Evolutionary conservation across 2,888 invertebrate genomes (phyloP), one percentile per base, ranked within the genome.

Genomic region (Leucoma salicis): DNA sequence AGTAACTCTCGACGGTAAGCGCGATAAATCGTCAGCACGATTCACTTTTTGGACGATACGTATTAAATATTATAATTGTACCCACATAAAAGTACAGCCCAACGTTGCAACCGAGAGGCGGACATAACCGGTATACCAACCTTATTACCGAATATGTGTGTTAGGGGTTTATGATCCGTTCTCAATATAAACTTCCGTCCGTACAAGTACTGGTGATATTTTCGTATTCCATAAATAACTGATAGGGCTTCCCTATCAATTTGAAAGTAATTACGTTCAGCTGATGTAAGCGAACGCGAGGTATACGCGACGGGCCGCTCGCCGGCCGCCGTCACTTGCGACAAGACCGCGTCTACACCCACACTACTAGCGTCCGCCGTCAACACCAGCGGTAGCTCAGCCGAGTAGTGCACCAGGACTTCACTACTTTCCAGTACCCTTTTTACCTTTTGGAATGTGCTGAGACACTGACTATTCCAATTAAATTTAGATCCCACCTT

Each of bases 81-180:
- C 6, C 36, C 42, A 2, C 32, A 16, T 13, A 42, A 13, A 3
- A 14, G 13, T 1, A 32, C 32, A 5, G 42, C 29, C 36, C 31
- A 37, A 3, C 35, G 8, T 11, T 41, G 37, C 8, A 45, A 15
- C 3, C 41, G 3, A 10, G 15, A 29, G 0, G 46, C 42, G 2
- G 42, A 35, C 42, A 41, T 46, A 2, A 33, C 3, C 1, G 46
- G 46, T 10, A 46, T 39, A 2, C 41, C 41, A 12, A 10, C 11
- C 5, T 35, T 41, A 13, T 31, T 4, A 0, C 38, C 45, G 6
- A 43, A 43, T 11, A 43, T 47, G 10, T 38, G 7, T 1, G 38
- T 38, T 8, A 47, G 6, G 0, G 47, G 43, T n/a, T 47, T 47
- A 12, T 47, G 42, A 14, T 47, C 47, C 0, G 42, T 47, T 4